Evolutionary conservation across 2,797 vertebrate species (phyloP), one percentile per base, ranked within the genome.

Genomic region (Sebastes flavidus): DNA sequence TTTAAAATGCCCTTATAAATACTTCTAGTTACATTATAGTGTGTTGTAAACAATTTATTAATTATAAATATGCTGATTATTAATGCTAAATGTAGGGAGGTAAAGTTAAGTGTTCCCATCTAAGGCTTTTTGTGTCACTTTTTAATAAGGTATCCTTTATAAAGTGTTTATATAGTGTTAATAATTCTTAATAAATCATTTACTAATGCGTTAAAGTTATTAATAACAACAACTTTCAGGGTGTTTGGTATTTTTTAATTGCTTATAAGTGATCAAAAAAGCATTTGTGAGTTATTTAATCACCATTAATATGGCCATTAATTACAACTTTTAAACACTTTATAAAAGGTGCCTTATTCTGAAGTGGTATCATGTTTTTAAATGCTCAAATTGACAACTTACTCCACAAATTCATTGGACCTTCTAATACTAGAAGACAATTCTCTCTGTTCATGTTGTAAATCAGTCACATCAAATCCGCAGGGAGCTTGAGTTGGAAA

Each of bases 391-490:
- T 10, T 73, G 58, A 78, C n/a, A 66, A 32, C 27, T 32, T 9
- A n/a, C 25, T 59, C 27, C 30, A 60, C 49, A 22, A 70, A 80
- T 71, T 52, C 14, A 6, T 11, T 29, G 13, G 38, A 56, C 16
- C 24, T 29, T 46, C 6, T 32, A 22, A 36, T 24, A 10, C 42
- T 29, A 56, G 52, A 77, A 55, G 38, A 74, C 68, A 66, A 14
- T 70, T 76, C 29, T 77, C 54, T 63, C 24, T 36, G 34, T 78
- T 80, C 14, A 10, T 27, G 54, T 30, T 72, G 54, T 83, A 86
- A 84, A 88, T 90, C 75, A 80, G 36, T 61, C 30, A 32, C 60
- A 67, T 72, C 74, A 81, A 77, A 77, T 76, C 68, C 72, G 55
- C 59, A 12, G 69, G 10, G 66, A 77, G 62, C 56, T 67, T 6